Percentiles rank a stretch among this genome's conserved stretches.
phyloP scores from a whole-genome alignment of 2,797 vertebrate species.

The Sebastes vulpes region DNA sequence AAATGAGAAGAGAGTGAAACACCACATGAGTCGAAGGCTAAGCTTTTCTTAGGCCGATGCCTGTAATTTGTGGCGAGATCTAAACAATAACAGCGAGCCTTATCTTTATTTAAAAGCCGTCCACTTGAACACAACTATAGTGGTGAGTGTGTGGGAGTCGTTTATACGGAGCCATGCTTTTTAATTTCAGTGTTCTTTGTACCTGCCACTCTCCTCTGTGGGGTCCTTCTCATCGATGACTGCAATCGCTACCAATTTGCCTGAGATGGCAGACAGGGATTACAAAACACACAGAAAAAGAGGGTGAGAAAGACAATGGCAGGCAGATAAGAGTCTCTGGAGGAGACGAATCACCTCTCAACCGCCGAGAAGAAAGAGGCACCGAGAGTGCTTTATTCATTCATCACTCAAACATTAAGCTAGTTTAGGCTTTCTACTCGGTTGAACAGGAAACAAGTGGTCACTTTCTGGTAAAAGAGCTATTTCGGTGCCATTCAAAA shows the following conservation, averaged over 20 bases:
- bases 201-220: constrained; percentile 93
- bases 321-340: constrained; percentile 50
- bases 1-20: constrained; percentile 73
- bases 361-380: constrained; percentile 13
- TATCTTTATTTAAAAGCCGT: constrained; percentile 60
- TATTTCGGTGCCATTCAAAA: constrained; percentile 55
- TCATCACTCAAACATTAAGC: constrained; percentile 55
- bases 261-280: constrained; percentile 81
- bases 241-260: constrained; percentile 96
- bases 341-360: constrained; percentile 53
- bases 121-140: constrained; percentile 27
- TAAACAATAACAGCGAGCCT: constrained; percentile 63
- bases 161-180: constrained; percentile 48
- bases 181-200: constrained; percentile 67
- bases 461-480: constrained; percentile 51
- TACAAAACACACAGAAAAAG: constrained; percentile 48
- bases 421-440: constrained; percentile 37
- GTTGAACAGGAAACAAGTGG: constrained; percentile 63
- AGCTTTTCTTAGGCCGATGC: constrained; percentile 21
- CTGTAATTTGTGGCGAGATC: constrained; percentile 67
- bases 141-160: constrained; percentile 31
- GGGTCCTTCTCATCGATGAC: constrained; percentile 95
- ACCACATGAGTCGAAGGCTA: constrained; percentile 33
- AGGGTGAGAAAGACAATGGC: constrained; percentile 45
- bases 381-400: constrained; percentile 35